phyloP scores from a whole-genome alignment of 1,140 invertebrate species.

The Caenorhabditis tropicalis region DNA sequence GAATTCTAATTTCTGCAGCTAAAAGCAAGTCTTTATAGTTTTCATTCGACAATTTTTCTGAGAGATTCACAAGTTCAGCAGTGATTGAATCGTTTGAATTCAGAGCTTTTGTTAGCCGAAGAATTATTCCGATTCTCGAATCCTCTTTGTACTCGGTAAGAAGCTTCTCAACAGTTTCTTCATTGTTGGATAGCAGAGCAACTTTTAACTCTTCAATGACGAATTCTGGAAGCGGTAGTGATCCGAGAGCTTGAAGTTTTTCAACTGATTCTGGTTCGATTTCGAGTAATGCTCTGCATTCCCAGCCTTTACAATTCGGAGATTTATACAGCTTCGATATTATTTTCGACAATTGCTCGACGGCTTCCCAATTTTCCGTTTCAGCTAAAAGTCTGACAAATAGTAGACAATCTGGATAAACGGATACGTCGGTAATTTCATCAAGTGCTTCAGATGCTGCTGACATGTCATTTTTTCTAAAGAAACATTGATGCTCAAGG shows the following conservation, averaged over 20 bases:
- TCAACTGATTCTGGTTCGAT: neutral
- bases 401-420: constrained; percentile 3
- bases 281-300: neutral
- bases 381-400: neutral
- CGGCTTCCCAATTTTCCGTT: constrained; percentile 1
- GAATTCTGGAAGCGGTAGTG: neutral
- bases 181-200: neutral
- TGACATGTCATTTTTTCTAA: neutral
- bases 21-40: neutral
- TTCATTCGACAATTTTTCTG: neutral
- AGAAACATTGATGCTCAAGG: neutral
- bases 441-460: neutral
- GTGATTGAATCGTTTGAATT: neutral
- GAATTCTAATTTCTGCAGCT: constrained; percentile 6
- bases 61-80: neutral
- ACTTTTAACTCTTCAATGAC: neutral
- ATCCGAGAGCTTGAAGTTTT: neutral
- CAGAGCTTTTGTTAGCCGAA: neutral
- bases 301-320: neutral
- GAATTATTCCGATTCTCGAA: neutral
- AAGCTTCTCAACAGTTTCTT: neutral
- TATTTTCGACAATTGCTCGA: neutral
- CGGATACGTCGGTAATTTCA: neutral
- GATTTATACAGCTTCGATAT: neutral
- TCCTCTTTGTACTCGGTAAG: neutral